Conservation (phyloP, 1,140 invertebrate genomes). For the Hermetia illucens region DNA sequence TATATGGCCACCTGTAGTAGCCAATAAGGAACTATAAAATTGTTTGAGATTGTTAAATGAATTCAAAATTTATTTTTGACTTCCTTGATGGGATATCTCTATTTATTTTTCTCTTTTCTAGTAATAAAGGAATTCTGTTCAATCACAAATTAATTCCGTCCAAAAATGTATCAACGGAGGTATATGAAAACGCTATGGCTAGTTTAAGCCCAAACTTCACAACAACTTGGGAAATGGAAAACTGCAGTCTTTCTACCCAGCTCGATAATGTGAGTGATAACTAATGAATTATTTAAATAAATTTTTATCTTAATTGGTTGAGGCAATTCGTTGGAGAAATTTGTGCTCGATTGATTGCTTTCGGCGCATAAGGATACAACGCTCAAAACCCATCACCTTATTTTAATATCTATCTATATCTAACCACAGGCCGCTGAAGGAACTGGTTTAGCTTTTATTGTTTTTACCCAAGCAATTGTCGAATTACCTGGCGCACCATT, state of each 20-base stretch:
- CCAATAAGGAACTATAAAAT: too few species aligned
- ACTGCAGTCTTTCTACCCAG: conserved; percentile 52
- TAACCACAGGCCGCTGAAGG: conserved; percentile 85
- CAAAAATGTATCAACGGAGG: conserved; percentile 35
- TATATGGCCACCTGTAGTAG: too few species aligned
- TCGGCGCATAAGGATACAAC: background rate
- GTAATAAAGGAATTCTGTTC: conserved; percentile 42
- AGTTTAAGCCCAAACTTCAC: conserved; percentile 30
- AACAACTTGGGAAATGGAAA: conserved; percentile 36
- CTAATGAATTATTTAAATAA: too few species aligned
- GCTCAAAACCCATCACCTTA: background rate
- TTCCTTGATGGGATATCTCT: too few species aligned
- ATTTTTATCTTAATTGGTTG: too few species aligned
- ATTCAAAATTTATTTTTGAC: too few species aligned
- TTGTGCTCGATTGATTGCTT: background rate
- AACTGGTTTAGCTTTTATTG: conserved; percentile 81
- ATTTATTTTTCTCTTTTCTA: conserved; percentile 30
- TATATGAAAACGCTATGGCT: conserved; percentile 35
- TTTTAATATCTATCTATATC: conserved; percentile 2
- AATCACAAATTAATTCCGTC: conserved; percentile 33
- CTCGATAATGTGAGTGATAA: conserved; percentile 55
- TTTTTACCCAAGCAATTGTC: conserved; percentile 84
- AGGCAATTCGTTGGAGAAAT: background rate
- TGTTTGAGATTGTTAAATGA: too few species aligned
- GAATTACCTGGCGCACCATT: conserved; percentile 79